Conservation (phyloP, 2,797 vertebrate genomes). For the Diplodus puntazzo region DNA sequence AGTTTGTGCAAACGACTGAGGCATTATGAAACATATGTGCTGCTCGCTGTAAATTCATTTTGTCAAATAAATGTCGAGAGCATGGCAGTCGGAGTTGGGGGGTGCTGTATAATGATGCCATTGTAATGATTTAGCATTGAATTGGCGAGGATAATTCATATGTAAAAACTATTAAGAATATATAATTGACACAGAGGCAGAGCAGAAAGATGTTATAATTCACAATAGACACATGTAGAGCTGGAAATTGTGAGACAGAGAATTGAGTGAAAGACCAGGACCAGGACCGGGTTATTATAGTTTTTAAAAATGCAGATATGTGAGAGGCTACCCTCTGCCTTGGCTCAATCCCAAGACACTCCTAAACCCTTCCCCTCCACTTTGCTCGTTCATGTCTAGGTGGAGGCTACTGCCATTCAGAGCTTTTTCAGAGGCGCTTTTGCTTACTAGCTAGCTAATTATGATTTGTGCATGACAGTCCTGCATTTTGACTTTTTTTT, state of each 20-base stretch:
- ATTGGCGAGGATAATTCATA: not conserved
- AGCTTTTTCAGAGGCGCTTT: no score
- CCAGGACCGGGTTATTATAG: not conserved
- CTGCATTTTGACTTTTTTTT: no score
- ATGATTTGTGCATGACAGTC: no score
- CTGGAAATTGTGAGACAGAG: not conserved
- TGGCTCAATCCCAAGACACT: no score
- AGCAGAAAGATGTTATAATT: conserved; percentile 2
- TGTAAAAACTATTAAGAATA: not conserved
- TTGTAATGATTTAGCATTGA: not conserved
- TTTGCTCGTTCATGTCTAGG: no score
- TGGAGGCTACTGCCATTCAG: no score
- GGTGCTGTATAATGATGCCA: not conserved
- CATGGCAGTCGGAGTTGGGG: not conserved
- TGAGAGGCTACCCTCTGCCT: not conserved
- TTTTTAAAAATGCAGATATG: not conserved
- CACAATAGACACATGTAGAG: not conserved
- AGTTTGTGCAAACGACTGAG: conserved; percentile 33
- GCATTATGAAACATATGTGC: conserved; percentile 8
- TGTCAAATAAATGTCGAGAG: conserved; percentile 1
- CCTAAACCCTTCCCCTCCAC: no score
- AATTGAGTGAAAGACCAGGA: not conserved
- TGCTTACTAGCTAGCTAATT: no score
- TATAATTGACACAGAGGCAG: not conserved
- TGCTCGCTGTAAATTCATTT: not conserved